Evolutionary conservation across 2,888 invertebrate genomes (phyloP).

Genomic region (Apamea anceps): DNA sequence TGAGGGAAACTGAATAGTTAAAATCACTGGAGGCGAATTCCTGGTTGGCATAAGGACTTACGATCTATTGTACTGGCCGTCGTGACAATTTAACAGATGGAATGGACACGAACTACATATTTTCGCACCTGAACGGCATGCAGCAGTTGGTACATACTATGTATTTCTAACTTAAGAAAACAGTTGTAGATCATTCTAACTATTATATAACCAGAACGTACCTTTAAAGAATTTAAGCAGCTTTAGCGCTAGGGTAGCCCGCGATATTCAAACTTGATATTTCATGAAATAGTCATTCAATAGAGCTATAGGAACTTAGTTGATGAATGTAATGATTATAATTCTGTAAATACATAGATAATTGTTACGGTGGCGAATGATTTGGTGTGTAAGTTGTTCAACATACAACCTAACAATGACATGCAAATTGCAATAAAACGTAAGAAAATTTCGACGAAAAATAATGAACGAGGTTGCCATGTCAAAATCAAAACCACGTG

Average conservation of each 20-base stretch:
- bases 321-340: not conserved
- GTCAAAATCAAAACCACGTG: not conserved
- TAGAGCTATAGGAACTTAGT: not conserved
- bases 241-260: not conserved
- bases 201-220: not conserved
- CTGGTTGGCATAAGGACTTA: slow-evolving; percentile 77
- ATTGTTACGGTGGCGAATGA: not conserved
- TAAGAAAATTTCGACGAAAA: not conserved
- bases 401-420: not conserved
- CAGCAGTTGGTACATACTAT: not conserved
- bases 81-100: slow-evolving; percentile 74
- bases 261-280: not conserved
- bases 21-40: slow-evolving; percentile 82
- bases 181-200: not conserved
- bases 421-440: not conserved
- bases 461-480: not conserved
- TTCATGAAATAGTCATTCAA: not conserved
- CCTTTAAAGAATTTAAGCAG: not conserved
- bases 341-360: not conserved
- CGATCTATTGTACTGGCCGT: slow-evolving; percentile 81
- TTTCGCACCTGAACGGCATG: slow-evolving; percentile 24
- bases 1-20: slow-evolving; percentile 81
- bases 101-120: slow-evolving; percentile 45
- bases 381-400: not conserved
- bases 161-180: slow-evolving; percentile 11